These are phyloP conservation scores for Ornithorhynchus anatinus DNA, from an alignment of 2,113 vertebrate species.

Conservation along the genomic window DNA sequence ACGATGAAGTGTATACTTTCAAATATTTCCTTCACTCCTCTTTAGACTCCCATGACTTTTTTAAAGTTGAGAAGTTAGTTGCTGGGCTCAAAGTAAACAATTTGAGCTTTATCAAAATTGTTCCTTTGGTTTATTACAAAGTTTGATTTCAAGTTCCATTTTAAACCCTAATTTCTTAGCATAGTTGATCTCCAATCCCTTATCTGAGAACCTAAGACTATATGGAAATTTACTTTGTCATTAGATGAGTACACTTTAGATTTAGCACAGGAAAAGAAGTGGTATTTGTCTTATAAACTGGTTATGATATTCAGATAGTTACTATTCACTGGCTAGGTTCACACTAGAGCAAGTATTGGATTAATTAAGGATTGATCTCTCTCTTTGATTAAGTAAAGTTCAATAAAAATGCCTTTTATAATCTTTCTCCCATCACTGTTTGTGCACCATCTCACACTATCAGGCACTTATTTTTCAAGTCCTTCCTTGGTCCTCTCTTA, in stretches of 20 bases:
- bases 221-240: not conserved
- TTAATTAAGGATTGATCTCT: no score
- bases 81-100: no score
- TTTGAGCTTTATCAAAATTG: not conserved
- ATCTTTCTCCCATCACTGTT: no score
- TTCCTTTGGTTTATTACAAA: not conserved
- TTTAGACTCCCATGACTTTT: not conserved
- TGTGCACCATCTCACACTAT: no score
- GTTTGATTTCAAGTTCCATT: constrained; percentile 11
- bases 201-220: constrained; percentile 3
- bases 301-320: not conserved
- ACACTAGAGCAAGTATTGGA: no score
- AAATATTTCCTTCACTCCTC: not conserved
- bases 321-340: no score
- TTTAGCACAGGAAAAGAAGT: not conserved
- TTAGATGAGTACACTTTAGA: not conserved
- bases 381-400: no score
- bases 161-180: not conserved
- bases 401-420: no score
- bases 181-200: not conserved
- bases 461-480: no score
- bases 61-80: not conserved
- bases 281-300: not conserved
- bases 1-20: not conserved
- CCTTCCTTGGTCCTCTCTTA: no score